These are phyloP conservation scores for Heliconius himera DNA, from an alignment of 1,140 invertebrate genomes.

Conservation along the genomic window DNA sequence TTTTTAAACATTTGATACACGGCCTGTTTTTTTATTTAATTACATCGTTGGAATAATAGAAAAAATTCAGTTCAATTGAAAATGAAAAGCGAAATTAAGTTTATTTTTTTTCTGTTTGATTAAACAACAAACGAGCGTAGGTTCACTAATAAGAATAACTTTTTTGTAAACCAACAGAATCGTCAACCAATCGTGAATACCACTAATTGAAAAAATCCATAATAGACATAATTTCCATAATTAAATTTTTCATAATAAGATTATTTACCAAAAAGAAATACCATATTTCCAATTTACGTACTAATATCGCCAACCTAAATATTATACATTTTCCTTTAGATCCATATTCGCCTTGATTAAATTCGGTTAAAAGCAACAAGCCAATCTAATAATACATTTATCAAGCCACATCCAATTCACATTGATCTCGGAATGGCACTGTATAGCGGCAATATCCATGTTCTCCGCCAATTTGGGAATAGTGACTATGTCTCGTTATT, in stretches of 20 bases:
- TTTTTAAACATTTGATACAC: no score
- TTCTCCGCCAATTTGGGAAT: slow-evolving; percentile 21
- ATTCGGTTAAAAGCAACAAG: slow-evolving; percentile 17
- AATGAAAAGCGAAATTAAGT: no score
- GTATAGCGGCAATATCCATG: slow-evolving; percentile 23
- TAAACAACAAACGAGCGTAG: no score
- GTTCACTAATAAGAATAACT: no score
- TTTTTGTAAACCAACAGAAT: no score
- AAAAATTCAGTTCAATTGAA: no score
- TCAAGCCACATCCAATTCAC: slow-evolving; percentile 18
- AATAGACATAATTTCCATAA: background rate
- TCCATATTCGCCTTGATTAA: slow-evolving; percentile 12
- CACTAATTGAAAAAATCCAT: background rate
- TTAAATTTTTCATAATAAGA: no score
- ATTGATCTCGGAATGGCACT: slow-evolving; percentile 14
- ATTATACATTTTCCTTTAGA: background rate
- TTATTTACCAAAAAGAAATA: no score
- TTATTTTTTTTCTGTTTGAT: no score
- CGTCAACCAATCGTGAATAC: no score
- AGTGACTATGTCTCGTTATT: slow-evolving; percentile 30
- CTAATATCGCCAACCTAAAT: background rate
- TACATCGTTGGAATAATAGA: no score
- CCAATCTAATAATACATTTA: slow-evolving; percentile 15
- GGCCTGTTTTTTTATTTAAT: no score
- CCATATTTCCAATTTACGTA: background rate